Base-by-base conservation (phyloP, 1,140 invertebrate species). In the Metopolophium dirhodum region DNA sequence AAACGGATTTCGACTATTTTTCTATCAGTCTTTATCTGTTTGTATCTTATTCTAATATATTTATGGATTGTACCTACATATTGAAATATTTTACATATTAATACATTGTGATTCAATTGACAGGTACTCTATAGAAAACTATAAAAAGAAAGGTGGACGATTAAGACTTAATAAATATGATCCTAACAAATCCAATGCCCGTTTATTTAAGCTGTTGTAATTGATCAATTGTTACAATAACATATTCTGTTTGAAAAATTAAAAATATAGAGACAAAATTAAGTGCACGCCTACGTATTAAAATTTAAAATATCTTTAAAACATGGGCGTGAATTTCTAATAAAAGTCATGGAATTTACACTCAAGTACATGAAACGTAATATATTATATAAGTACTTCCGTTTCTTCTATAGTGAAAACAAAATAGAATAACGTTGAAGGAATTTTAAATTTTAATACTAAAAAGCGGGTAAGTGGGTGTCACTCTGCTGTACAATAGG, bases 301-400 rank as follows among this genome's bases (percentile, higher is more conserved):
- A 88, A 87, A 87, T 49, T 87, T 87, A 49, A 87, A 88, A 88
- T 88, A 88, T n/a, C n/a, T 88, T 88, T 88, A 88, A 49, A 22
- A 88, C 45, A 88, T 51, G 86, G 47, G 47, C 47, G 47, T 51
- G 86, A 51, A 88, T 22, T 88, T 88, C 30, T n/a, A 51, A 88
- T 88, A 88, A 51, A 88, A 88, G 47, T 35, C 86, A 51, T 9
- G 22, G 37, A 51, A 88, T 51, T 18, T 14, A 85, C 23, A 18
- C n/a, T 83, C 9, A 85, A 7, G 14, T n/a, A n/a, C 4, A 51
- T 49, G 20, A 51, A 87, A 87, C 11, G 30, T 49, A 87, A 87
- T 87, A 35, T 88, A 88, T 37, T 37, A 37, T 37, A 37, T 41
- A 23, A 88, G 47, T 8, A 51, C 47, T 88, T 88, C 47, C 47